These are phyloP conservation scores for Miniopterus natalensis DNA, from an alignment of 2,113 vertebrate genomes.

Conservation along the genomic window DNA sequence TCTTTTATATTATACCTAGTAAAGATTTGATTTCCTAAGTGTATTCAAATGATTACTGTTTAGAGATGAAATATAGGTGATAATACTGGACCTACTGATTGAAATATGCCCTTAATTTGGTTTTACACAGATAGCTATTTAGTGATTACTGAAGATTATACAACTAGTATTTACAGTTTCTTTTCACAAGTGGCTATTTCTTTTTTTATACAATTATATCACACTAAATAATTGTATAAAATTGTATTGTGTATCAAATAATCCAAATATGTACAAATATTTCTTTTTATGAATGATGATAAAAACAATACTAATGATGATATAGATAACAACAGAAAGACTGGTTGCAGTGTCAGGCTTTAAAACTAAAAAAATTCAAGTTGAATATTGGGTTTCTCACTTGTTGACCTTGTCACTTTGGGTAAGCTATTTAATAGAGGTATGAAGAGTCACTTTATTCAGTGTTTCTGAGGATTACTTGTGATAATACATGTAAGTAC, in stretches of 20 bases:
- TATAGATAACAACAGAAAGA: not conserved
- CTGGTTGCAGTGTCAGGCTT: not conserved
- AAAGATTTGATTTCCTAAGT: slow-evolving; percentile 53
- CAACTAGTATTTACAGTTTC: not conserved
- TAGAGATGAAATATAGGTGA: slow-evolving; percentile 46
- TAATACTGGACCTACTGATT: slow-evolving; percentile 15
- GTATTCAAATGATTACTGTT: slow-evolving; percentile 63
- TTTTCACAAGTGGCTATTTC: slow-evolving; percentile 10
- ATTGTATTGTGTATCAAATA: not conserved
- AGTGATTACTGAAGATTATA: slow-evolving; percentile 9
- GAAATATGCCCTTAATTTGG: not conserved
- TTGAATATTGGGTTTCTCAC: not conserved
- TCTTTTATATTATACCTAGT: slow-evolving; percentile 45
- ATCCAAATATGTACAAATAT: slow-evolving; percentile 49
- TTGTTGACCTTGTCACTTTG: not conserved
- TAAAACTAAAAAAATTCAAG: slow-evolving; percentile 16
- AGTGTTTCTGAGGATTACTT: not conserved
- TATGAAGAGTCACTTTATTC: not conserved
- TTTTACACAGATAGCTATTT: slow-evolving; percentile 30
- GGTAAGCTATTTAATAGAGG: not conserved
- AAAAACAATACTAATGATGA: not conserved
- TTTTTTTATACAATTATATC: not conserved
- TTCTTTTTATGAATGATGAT: not conserved
- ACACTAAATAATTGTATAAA: not conserved
- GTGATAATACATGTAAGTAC: not conserved